Base-by-base conservation (phyloP, 1,140 invertebrate species). In the Calycopis cecrops region DNA sequence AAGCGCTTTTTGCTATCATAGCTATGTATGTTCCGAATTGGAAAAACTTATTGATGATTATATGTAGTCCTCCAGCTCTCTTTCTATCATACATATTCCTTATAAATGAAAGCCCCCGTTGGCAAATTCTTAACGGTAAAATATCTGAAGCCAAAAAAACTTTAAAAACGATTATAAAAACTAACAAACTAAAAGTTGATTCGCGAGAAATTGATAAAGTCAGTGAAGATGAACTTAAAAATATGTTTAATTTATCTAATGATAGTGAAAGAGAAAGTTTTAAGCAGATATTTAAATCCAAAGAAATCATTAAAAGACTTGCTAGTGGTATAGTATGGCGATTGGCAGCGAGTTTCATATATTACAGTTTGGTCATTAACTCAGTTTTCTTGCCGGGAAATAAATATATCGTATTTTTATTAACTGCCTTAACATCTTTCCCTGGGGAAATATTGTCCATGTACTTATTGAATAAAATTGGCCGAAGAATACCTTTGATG, bases 311-410 rank as follows among this genome's bases (percentile, higher is more conserved):
- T 1, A 79, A 72, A 48, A 61, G 76, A 17, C 16, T 78, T 9
- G 9, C 66, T 0, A 64, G 73, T 0, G 62, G 56, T 0, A 90
- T 85, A 34, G 87, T 92, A 57, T 92, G 88, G 67, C 92, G 90
- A 89, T 88, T 92, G 18, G 89, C 91, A 1, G 90, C 90, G 42
- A 88, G 90, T 1, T 91, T 95, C 58, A 90, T 94, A 3, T 96
- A 94, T 71, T 96, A 95, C 65, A 94, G 94, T 0, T 69, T 96
- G 4, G 93, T 93, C 9, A 84, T 95, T 6, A 94, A 94, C 65
- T 92, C 94, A 0, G 93, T 93, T 1, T 90, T 91, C 48, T 79
- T 96, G 14, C 91, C 90, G 9, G 93, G 93, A 1, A 89, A 90
- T 57, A 87, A 90, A 61, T 93, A 94, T 70, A 75, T 88, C 8